Base-by-base conservation (phyloP, 2,888 invertebrate genomes). In the Noctua pronuba region DNA sequence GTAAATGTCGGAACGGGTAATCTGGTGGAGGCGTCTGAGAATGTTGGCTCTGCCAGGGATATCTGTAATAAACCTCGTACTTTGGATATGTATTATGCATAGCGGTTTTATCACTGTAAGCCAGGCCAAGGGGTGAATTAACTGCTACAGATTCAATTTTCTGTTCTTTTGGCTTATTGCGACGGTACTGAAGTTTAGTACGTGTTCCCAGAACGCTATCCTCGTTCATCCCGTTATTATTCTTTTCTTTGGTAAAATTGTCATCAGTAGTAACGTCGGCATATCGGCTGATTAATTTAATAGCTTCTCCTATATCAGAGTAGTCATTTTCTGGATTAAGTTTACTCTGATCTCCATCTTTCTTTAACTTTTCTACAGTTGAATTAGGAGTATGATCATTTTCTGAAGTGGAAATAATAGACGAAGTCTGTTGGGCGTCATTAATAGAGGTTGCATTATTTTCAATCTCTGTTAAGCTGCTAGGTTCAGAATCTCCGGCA, bases 261-360 rank as follows among this genome's bases (percentile, higher is more conserved):
- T 96, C 96, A 86, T 96, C 96, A 55, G 96, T 96, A 46, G 96
- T 96, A 60, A 96, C 96, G 91, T 96, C 96, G 58, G 96, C 96
- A 88, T 95, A 96, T 83, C 96, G 93, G 88, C 96, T 96, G 86
- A 96, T 96, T 70, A 96, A 89, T 91, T 96, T 96, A 74, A 96
- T 96, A 82, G 96, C 96, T 92, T 96, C 96, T 80, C 96, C 96
- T 71, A 96, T 96, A 83, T 96, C 95, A 31, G 95, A 94, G 82
- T 96, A 96, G 88, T 96, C 96, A 77, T 93, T 95, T 92, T 96
- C 96, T 64, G 96, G 96, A 83, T 94, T 96, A 46, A 96, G 91
- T 92, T 96, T 96, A 75, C 91, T 93, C 86, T 93, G 92, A 77
- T 95, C 95, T 75, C 88, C 89, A 78, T 92, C 91, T 86, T 94